These are phyloP conservation scores for Dryobates pubescens DNA, from an alignment of 2,797 vertebrate genomes.

Conservation along the genomic window DNA sequence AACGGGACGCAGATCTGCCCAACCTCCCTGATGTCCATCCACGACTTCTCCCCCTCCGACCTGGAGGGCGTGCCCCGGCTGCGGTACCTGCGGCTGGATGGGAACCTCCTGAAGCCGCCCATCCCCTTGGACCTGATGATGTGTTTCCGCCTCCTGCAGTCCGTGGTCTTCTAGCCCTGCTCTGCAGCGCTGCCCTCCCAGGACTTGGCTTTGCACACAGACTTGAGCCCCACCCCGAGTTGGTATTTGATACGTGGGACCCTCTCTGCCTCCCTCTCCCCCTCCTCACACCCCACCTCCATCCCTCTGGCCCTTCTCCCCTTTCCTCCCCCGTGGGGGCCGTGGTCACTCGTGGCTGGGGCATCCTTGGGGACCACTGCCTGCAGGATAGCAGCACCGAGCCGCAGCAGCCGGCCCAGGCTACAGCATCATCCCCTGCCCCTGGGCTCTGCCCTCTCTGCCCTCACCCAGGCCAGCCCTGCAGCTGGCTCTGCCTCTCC, in stretches of 20 bases:
- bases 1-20: conserved; percentile 94
- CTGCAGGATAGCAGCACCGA: neutral
- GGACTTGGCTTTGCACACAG: conserved; percentile 47
- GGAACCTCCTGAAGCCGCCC: conserved; percentile 91
- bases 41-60: conserved; percentile 75
- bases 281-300: neutral
- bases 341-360: neutral
- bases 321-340: neutral
- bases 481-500: neutral
- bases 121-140: conserved; percentile 94
- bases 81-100: conserved; percentile 94
- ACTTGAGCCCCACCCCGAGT: neutral
- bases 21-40: conserved; percentile 72
- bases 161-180: conserved; percentile 87
- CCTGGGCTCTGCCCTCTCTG: neutral
- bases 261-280: neutral
- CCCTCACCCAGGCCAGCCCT: neutral
- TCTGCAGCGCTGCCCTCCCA: neutral
- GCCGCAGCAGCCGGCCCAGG: neutral
- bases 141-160: conserved; percentile 94
- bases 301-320: neutral
- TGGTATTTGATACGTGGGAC: neutral
- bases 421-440: neutral
- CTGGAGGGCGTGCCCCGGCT: conserved; percentile 81
- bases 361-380: neutral